A percentile compares a stretch with the other conserved stretches of the same genome.
These are phyloP conservation scores for Leptinotarsa tumamoca DNA, from an alignment of 2,888 invertebrate species.

Conservation along the genomic window DNA sequence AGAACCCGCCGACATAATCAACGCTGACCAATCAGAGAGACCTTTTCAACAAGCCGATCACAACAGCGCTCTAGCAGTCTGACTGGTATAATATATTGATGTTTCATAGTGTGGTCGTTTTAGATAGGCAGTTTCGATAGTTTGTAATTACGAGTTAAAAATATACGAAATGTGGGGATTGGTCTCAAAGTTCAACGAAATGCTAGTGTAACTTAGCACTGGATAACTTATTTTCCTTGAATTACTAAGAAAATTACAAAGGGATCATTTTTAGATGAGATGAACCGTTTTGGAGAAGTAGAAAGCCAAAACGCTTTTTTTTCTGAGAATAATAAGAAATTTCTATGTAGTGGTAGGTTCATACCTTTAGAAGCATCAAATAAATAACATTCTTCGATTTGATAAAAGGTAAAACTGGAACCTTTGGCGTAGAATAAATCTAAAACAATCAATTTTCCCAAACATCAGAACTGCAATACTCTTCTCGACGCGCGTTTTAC, in stretches of 20 bases:
- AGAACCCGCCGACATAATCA: conserved; percentile 67
- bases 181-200: neutral
- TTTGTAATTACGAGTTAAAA: neutral
- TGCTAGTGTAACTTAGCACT: neutral
- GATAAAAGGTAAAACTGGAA: neutral
- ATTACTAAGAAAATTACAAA: neutral
- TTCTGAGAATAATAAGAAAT: neutral
- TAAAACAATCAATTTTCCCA: too few relatives aligned
- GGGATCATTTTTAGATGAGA: neutral
- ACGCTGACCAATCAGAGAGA: conserved; percentile 66
- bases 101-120: conserved; percentile 32
- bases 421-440: too few relatives aligned
- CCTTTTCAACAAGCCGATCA: conserved; percentile 60
- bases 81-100: conserved; percentile 42
- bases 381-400: neutral
- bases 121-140: neutral
- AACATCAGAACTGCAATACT: too few relatives aligned
- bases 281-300: neutral
- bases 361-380: neutral
- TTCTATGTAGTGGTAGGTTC: neutral
- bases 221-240: neutral
- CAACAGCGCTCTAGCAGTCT: conserved; percentile 47
- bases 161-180: neutral
- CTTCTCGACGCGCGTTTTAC: too few relatives aligned
- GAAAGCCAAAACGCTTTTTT: neutral